A percentile compares a stretch with the other conserved stretches of the same genome.
Evolutionary conservation across 2,888 invertebrate genomes (phyloP).

Genomic region (Volucella inanis): DNA sequence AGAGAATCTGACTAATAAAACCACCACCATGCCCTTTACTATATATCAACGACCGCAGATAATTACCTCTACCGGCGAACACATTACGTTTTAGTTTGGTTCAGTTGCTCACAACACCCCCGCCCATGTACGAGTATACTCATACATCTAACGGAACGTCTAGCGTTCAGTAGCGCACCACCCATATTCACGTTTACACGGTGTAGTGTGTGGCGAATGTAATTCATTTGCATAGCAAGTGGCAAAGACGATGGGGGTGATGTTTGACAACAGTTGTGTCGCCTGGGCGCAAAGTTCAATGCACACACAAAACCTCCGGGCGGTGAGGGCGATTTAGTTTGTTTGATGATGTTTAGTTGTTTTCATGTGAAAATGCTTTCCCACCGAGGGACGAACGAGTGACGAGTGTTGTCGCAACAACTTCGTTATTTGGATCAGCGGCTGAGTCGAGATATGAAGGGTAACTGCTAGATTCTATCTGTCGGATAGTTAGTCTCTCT

Average conservation of each 20-base stretch:
- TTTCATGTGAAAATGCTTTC: not conserved
- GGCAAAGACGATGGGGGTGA: not conserved
- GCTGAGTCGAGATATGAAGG: not conserved
- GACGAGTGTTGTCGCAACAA: conserved; percentile 56
- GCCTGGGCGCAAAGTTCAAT: conserved; percentile 55
- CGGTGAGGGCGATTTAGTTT: conserved; percentile 15
- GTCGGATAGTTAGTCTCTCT: conserved; percentile 14
- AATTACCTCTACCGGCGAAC: conserved; percentile 62
- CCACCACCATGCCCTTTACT: conserved; percentile 44
- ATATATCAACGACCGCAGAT: conserved; percentile 60
- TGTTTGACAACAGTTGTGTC: not conserved
- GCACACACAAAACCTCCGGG: conserved; percentile 29
- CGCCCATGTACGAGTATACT: not conserved
- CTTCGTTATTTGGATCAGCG: conserved; percentile 46
- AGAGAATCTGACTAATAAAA: conserved; percentile 61
- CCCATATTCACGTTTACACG: conserved; percentile 20
- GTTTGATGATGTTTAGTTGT: conserved; percentile 9
- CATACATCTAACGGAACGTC: no score
- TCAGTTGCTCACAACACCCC: not conserved
- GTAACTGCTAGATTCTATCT: conserved; percentile 34
- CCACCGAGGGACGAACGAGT: conserved; percentile 11
- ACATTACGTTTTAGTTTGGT: conserved; percentile 49
- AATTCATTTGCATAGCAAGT: conserved; percentile 59
- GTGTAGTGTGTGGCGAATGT: conserved; percentile 15
- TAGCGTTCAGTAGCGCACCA: not conserved